Percentiles rank a stretch among this genome's conserved stretches.
These are phyloP conservation scores for Syndactyla subalaris DNA, from an alignment of 2,797 vertebrate species.

Conservation along the genomic window DNA sequence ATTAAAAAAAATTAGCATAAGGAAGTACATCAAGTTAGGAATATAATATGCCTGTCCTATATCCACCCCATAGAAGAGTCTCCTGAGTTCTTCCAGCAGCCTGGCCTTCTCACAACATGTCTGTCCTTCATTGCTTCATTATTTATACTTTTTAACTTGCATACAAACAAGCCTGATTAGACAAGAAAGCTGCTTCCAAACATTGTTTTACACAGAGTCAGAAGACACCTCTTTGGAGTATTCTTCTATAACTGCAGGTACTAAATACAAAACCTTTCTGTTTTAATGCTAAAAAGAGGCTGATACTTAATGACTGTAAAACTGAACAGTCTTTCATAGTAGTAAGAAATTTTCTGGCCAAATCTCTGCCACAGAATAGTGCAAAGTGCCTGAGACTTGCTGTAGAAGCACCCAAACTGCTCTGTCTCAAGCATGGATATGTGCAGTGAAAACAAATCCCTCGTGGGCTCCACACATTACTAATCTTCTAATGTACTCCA, in stretches of 20 bases:
- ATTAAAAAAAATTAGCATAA: neutral
- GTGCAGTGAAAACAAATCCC: neutral
- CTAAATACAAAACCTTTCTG: neutral
- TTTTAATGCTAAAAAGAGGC: neutral
- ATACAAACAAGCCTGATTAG: neutral
- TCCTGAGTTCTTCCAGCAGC: neutral
- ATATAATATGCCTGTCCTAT: neutral
- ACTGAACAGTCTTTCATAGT: neutral
- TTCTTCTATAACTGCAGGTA: neutral
- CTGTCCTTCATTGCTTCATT: neutral
- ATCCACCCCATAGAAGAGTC: neutral
- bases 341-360: neutral
- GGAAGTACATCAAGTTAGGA: neutral
- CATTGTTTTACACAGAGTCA: neutral
- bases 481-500: neutral
- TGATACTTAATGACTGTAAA: neutral
- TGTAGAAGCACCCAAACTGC: neutral
- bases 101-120: neutral
- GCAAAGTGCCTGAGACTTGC: neutral
- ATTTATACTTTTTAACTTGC: neutral
- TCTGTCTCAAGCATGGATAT: neutral
- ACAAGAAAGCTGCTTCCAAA: neutral
- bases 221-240: neutral
- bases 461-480: neutral
- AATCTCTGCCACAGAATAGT: constrained; percentile 13